Evolutionary conservation across 2,888 invertebrate species (phyloP).

Genomic region (Luffia ferchaultella): DNA sequence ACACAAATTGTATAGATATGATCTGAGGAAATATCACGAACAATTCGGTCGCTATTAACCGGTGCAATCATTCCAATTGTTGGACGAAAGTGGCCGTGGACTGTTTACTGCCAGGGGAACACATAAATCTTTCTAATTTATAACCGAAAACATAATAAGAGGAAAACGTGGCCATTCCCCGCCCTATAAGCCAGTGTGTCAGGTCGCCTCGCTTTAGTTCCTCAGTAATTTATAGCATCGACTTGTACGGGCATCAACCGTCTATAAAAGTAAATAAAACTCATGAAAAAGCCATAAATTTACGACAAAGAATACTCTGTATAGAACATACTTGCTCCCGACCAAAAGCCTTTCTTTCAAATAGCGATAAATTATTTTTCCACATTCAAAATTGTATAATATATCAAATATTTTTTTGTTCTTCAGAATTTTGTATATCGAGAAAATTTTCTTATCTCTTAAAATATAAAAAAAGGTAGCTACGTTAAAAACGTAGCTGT

Average conservation of each 20-base stretch:
- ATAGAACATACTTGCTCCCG: neutral
- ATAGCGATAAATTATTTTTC: neutral
- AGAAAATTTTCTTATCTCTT: too few species aligned
- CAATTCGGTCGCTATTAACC: slow-evolving; percentile 26
- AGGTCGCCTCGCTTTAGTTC: slow-evolving; percentile 33
- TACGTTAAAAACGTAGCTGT: too few species aligned
- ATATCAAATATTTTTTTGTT: too few species aligned
- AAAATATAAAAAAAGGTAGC: too few species aligned
- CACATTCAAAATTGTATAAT: too few species aligned
- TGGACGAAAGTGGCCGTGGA: slow-evolving; percentile 29
- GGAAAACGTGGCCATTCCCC: slow-evolving; percentile 40
- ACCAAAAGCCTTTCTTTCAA: neutral
- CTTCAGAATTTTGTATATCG: too few species aligned
- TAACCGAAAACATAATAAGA: slow-evolving; percentile 49
- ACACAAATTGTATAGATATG: neutral
- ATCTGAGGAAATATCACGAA: slow-evolving; percentile 19
- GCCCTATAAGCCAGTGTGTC: slow-evolving; percentile 37
- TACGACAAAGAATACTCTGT: slow-evolving; percentile 39
- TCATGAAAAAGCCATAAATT: slow-evolving; percentile 58
- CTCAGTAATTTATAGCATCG: slow-evolving; percentile 50
- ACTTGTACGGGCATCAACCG: slow-evolving; percentile 36
- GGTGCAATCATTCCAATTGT: slow-evolving; percentile 26
- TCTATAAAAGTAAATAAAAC: slow-evolving; percentile 63
- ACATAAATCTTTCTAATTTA: slow-evolving; percentile 60
- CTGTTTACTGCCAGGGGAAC: slow-evolving; percentile 25